phyloP scores from a whole-genome alignment of 2,888 invertebrate genomes.

The Apocheima hispidaria region DNA sequence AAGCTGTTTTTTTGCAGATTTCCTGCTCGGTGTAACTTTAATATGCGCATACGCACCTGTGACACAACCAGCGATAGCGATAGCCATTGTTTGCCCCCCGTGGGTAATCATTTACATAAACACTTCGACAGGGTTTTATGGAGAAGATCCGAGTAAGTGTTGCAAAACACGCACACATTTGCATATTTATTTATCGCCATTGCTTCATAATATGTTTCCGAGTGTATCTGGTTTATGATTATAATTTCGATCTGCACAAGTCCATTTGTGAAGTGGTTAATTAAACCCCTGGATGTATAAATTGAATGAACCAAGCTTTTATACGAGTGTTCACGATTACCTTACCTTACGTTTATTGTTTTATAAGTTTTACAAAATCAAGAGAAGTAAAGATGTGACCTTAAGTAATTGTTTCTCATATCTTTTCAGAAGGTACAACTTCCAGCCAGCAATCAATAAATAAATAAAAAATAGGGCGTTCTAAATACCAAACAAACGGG shows the following conservation, averaged over 20 bases:
- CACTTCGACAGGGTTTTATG: conserved; percentile 24
- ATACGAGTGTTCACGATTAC: no score
- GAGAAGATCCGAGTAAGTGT: conserved; percentile 9
- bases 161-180: conserved; percentile 18
- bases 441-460: no score
- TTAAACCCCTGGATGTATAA: not conserved
- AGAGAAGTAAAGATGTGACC: no score
- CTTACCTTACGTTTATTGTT: no score
- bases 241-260: not conserved
- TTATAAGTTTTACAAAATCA: no score
- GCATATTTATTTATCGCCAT: conserved; percentile 12
- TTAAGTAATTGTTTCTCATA: no score
- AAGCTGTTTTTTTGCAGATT: not conserved
- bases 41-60: conserved; percentile 14
- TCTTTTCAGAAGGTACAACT: no score
- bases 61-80: no score
- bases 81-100: conserved; percentile 27
- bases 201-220: conserved; percentile 11
- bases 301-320: no score
- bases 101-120: conserved; percentile 39
- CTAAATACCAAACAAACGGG: no score
- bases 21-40: not conserved
- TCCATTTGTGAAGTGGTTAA: not conserved
- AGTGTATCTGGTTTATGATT: not conserved
- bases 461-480: no score